Base-by-base conservation (phyloP, 1,140 invertebrate species). In the Pantala flavescens region DNA sequence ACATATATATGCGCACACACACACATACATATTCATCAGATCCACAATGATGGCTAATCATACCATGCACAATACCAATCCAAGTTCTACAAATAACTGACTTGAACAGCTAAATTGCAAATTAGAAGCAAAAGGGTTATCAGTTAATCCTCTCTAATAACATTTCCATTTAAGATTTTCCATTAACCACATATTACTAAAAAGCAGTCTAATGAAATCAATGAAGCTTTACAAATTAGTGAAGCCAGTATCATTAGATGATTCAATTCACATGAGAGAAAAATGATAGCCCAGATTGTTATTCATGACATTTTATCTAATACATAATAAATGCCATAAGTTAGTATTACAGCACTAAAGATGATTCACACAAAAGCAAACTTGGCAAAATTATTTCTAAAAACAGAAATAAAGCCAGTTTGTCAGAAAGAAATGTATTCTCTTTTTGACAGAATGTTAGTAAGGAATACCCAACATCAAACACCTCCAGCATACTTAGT, bases 301-400 rank as follows among this genome's bases (percentile, higher is more conserved):
- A 24, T 71, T 71, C 21, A 36, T 71, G 21, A 71, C 71, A 24
- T 16, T 24, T 71, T 16, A 63, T 63, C 49, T 36, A 36, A 36
- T 36, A 36, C 28, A 63, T 21, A 63, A 63, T 63, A 63, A 63
- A 63, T 63, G 36, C 28, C 71, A 77, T 3, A 21, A 28, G 43
- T 73, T 49, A 73, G 2, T 23, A 12, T 63, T 63, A 63, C 49
- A 63, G n/a, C 12, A 63, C 49, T 63, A 63, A 63, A 63, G 1
- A 7, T 21, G 12, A 3, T 63, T 16, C 49, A 63, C 14, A 63
- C 12, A 63, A 24, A n/a, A 36, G 71, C 71, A 72, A 72, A 72
- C 71, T 19, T 72, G 71, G 71, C 71, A 28, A 36, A 72, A 72
- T 24, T 72, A 72, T 72, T 72, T 72, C 71, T 24, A 72, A 72